Percentiles rank a stretch among this genome's conserved stretches.
phyloP scores from a whole-genome alignment of 2,113 vertebrate species.

The Dendropsophus ebraccatus region DNA sequence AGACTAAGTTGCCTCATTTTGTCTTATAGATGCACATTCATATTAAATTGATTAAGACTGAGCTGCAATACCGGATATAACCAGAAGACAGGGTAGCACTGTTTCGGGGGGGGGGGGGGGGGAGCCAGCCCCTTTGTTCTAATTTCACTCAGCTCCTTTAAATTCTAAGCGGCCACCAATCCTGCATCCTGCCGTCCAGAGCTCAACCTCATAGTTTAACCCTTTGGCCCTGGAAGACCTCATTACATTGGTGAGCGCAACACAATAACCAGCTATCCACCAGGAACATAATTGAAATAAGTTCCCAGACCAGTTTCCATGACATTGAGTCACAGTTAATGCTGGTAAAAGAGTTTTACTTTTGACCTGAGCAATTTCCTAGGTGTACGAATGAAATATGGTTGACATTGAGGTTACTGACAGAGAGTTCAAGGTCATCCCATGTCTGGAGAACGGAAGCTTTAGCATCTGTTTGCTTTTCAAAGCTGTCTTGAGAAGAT shows the following conservation, averaged over 20 bases:
- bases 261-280: not conserved
- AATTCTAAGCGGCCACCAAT: not conserved
- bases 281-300: slow-evolving; percentile 12
- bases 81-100: too few relatives aligned
- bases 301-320: not conserved
- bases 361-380: not conserved
- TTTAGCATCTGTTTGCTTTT: slow-evolving; percentile 15
- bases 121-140: not conserved
- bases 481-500: not conserved
- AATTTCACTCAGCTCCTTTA: not conserved
- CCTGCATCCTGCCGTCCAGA: not conserved
- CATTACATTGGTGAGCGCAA: not conserved
- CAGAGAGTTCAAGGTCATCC: slow-evolving; percentile 23
- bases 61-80: too few relatives aligned
- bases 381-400: not conserved
- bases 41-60: not conserved
- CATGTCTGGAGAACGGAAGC: not conserved
- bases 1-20: not conserved
- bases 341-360: not conserved
- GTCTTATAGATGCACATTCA: not conserved
- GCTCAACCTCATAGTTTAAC: not conserved
- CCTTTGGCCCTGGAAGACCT: not conserved
- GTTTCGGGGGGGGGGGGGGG: too few relatives aligned
- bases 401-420: slow-evolving; percentile 19
- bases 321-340: not conserved